Base-by-base conservation (phyloP, 2,888 invertebrate species). In the Phrixothrix hirtus region DNA sequence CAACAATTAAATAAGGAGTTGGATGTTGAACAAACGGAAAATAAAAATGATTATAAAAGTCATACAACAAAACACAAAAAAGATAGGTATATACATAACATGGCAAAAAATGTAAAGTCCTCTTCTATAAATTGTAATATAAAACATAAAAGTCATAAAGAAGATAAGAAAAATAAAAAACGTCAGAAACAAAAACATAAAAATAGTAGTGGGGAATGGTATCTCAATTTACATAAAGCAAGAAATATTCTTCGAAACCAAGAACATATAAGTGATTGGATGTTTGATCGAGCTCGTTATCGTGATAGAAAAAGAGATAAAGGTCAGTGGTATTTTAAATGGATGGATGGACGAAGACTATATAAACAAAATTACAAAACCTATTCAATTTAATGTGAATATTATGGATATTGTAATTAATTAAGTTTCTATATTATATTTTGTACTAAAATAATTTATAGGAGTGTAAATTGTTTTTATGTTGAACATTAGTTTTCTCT, bases 321-420 rank as follows among this genome's bases (percentile, higher is more conserved):
- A 41, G 69, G 68, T 9, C 61, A 63, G 44, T 72, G 71, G 72
- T 71, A 72, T 56, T 72, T 71, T 57, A 65, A 68, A 29, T 69
- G 67, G 65, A 72, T 72, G 72, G 59, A 64, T 37, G 62, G 64
- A 32, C 63, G 72, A 37, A 68, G 68, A 52, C 29, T 52, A 5
- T 42, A 42, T 14, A 62, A 54, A 34, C 31, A 30, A 31, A 50
- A 31, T 27, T 57, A 48, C 37, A 48, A 38, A 34, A 45, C 43
- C 9, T 50, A 43, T 44, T 43, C 43, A 15, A 50, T 37, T 35
- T 41, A 21, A 48, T 15, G 41, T 42, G 41, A 48, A 42, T 48
- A 35, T 26, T 36, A 21, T 30, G 30, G 30, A 12, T 30, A 30
- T 41, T 41, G 31, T 38, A 38, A 38, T 12, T 39, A n/a, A n/a